Percentiles rank a stretch among this genome's conserved stretches.
Evolutionary conservation across 23 tunicate genomes (phyloP).

Genomic region (Trididemnum nubilum): DNA sequence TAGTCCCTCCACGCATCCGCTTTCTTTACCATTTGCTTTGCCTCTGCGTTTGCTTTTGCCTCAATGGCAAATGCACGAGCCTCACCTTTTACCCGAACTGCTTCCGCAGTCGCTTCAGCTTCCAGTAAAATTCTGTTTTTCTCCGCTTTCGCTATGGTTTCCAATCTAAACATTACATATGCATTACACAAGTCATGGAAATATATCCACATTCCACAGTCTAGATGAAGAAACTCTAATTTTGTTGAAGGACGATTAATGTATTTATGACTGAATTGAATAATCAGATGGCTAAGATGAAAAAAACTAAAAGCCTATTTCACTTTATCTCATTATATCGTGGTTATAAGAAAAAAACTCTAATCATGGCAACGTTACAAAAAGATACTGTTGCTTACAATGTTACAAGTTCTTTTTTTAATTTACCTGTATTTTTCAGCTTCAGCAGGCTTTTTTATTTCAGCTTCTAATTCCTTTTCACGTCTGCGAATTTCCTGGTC

Average conservation of each 20-base stretch:
- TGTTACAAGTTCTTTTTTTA: too few relatives aligned
- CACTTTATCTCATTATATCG: too few relatives aligned
- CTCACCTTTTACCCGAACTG: conserved; percentile 87
- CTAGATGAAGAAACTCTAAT: too few relatives aligned
- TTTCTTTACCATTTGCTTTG: conserved; percentile 96
- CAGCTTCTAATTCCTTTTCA: conserved; percentile 94
- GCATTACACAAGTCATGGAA: too few relatives aligned
- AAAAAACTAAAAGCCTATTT: too few relatives aligned
- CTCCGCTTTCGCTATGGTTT: conserved; percentile 86
- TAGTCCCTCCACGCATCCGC: conserved; percentile 98
- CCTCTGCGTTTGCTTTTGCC: conserved; percentile 94
- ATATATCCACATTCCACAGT: too few relatives aligned
- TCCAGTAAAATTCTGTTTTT: conserved; percentile 79
- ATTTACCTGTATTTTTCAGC: conserved; percentile 89
- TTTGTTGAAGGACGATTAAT: too few relatives aligned
- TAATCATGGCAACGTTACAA: neutral
- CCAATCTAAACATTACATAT: conserved; percentile 42
- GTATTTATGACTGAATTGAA: too few relatives aligned
- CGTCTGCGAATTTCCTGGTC: conserved; percentile 92
- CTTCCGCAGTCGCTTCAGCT: conserved; percentile 95
- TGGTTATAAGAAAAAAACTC: too few relatives aligned
- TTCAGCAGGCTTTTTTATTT: conserved; percentile 98
- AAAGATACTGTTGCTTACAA: neutral
- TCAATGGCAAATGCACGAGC: conserved; percentile 92
- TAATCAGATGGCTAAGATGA: too few relatives aligned